Evolutionary conservation across 53 echinoderm and acorn worm species (phyloP).

Genomic region (Echinarachnius parma): DNA sequence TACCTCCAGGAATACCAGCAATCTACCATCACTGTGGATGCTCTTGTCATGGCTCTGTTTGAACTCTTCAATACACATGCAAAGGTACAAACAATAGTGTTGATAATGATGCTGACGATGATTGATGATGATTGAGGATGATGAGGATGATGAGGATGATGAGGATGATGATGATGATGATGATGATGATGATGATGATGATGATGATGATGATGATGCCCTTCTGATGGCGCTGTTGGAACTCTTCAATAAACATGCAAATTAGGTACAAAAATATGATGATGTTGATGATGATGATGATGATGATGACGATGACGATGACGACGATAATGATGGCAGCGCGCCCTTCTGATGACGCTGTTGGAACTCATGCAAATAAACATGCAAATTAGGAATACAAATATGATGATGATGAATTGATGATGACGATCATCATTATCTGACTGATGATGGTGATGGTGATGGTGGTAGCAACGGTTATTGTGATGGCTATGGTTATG

Average conservation of each 20-base stretch:
- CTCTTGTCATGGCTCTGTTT: conserved; percentile 85
- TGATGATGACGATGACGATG: not conserved
- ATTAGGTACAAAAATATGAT: too few species aligned
- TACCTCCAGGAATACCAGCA: conserved; percentile 89
- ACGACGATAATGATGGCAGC: too few species aligned
- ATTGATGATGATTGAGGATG: not conserved
- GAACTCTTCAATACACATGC: conserved; percentile 93
- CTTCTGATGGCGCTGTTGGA: too few species aligned
- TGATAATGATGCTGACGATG: not conserved
- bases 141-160: not conserved
- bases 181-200: not conserved
- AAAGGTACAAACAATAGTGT: conserved; percentile 53
- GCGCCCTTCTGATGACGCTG: too few species aligned
- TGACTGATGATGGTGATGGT: too few species aligned
- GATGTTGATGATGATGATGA: not conserved
- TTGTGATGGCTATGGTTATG: too few species aligned
- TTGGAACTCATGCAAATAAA: too few species aligned
- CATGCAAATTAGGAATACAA: too few species aligned
- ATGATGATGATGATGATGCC: conserved; percentile 2
- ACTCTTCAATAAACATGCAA: too few species aligned
- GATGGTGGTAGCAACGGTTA: too few species aligned
- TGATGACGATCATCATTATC: too few species aligned
- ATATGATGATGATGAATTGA: too few species aligned
- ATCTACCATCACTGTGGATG: conserved; percentile 72
- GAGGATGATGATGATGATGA: conserved; percentile 30